A percentile compares a stretch with the other conserved stretches of the same genome.
phyloP scores from a whole-genome alignment of 2,113 vertebrate genomes.

The Piaya cayana region DNA sequence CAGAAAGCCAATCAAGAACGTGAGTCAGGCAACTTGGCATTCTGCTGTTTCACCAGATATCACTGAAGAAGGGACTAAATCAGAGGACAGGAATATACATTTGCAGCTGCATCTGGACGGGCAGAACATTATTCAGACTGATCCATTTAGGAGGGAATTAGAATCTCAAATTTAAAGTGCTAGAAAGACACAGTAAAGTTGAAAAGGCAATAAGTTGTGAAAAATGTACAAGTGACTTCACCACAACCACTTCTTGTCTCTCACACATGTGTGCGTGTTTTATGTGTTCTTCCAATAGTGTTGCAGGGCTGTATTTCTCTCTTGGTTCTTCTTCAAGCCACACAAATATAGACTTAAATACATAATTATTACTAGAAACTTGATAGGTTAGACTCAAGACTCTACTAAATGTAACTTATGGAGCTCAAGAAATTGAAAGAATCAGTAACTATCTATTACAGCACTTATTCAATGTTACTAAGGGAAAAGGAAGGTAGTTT shows the following conservation, averaged over 20 bases:
- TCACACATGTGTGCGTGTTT: accelerated
- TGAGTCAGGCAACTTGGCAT: neutral
- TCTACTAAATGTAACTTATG: neutral
- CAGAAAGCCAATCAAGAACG: neutral
- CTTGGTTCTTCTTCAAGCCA: neutral
- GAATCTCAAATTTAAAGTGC: neutral
- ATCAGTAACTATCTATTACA: neutral
- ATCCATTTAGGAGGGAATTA: neutral
- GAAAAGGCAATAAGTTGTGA: neutral
- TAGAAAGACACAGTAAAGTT: neutral
- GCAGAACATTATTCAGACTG: neutral
- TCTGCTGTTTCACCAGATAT: neutral
- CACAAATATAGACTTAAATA: neutral
- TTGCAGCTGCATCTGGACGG: neutral
- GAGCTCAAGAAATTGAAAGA: neutral
- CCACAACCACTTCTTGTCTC: neutral
- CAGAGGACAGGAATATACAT: neutral
- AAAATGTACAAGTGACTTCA: neutral
- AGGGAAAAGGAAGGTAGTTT: neutral
- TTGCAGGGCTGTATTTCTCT: neutral
- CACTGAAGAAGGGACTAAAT: neutral
- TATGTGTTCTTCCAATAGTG: neutral
- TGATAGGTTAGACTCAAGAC: neutral
- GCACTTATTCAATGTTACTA: neutral
- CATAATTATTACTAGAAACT: neutral